These are phyloP conservation scores for Molothrus aeneus DNA, from an alignment of 2,797 vertebrate species.

Conservation along the genomic window DNA sequence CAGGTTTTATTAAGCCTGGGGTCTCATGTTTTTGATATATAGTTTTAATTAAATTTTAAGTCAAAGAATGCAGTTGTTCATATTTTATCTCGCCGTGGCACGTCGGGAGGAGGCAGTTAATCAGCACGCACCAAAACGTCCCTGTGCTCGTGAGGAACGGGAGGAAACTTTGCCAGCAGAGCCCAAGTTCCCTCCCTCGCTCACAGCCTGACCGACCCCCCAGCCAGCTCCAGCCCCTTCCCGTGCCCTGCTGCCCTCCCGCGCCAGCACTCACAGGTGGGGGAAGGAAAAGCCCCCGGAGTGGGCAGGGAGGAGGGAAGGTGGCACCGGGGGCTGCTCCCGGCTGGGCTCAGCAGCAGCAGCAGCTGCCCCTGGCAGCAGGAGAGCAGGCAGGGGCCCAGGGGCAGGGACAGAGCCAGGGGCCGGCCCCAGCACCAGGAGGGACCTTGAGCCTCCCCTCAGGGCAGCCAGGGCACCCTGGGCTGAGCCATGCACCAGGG, in stretches of 20 bases:
- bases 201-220: not conserved
- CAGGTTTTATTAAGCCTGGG: conserved; percentile 63
- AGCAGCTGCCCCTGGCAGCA: not conserved
- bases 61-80: conserved; percentile 56
- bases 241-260: not conserved
- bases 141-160: not conserved
- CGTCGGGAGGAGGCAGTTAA: conserved; percentile 40
- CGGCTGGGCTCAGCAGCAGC: rapidly evolving
- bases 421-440: rapidly evolving
- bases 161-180: not conserved
- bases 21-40: conserved; percentile 68
- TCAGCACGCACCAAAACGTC: conserved; percentile 24
- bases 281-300: not conserved
- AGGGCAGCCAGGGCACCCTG: not conserved
- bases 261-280: rapidly evolving
- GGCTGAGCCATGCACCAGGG: rapidly evolving
- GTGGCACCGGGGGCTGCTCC: not conserved
- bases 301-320: not conserved
- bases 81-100: conserved; percentile 58
- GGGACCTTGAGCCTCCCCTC: not conserved
- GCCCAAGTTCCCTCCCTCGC: not conserved
- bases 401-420: not conserved
- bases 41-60: conserved; percentile 77
- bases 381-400: not conserved
- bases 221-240: not conserved